Conservation (phyloP, 1,140 invertebrate genomes). For the Zaprionus ornatus region DNA sequence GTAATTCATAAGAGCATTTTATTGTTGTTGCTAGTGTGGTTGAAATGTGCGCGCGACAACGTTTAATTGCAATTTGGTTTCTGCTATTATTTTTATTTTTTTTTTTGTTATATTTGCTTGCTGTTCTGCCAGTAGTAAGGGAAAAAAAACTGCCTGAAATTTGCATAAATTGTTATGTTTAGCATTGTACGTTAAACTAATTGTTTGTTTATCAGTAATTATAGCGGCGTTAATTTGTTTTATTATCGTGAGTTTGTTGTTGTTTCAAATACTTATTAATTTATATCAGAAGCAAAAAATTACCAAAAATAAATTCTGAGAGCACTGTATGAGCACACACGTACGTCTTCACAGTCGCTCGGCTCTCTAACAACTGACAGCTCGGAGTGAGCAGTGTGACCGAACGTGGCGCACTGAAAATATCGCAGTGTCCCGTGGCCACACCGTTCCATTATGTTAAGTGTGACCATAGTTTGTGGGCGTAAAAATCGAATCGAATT, state of each 20-base stretch:
- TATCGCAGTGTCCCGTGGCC: not conserved
- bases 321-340: conserved; percentile 76
- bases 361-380: conserved; percentile 63
- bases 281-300: conserved; percentile 63
- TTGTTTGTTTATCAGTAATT: conserved; percentile 49
- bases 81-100: conserved; percentile 11
- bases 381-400: conserved; percentile 30
- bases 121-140: conserved; percentile 39
- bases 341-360: conserved; percentile 74
- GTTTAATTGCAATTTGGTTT: conserved; percentile 31
- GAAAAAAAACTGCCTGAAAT: conserved; percentile 48
- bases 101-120: conserved; percentile 38
- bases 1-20: conserved; percentile 28
- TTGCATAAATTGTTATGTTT: conserved; percentile 40
- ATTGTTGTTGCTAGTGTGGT: conserved; percentile 31
- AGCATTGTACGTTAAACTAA: conserved; percentile 39
- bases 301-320: conserved; percentile 79
- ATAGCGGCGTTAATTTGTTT: conserved; percentile 63
- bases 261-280: conserved; percentile 53
- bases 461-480: conserved; percentile 14
- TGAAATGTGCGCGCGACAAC: conserved; percentile 40
- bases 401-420: conserved; percentile 21
- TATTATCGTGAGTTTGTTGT: conserved; percentile 49
- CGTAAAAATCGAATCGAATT: conserved; percentile 23
- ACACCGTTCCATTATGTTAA: conserved; percentile 14